These are phyloP conservation scores for Eurystomus gularis DNA, from an alignment of 2,113 vertebrate species.

Conservation along the genomic window DNA sequence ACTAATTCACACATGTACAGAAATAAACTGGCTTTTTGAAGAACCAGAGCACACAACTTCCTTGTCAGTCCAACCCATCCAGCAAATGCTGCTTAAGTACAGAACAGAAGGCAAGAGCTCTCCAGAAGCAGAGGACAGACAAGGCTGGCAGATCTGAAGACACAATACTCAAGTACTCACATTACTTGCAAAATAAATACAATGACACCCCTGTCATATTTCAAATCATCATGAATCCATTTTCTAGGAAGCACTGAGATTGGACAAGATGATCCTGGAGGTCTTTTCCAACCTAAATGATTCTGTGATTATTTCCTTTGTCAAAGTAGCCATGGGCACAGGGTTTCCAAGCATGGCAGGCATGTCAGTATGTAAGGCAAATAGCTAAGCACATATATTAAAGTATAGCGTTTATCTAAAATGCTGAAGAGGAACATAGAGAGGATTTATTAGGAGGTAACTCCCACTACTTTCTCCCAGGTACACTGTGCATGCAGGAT, in stretches of 20 bases:
- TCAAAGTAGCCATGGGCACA: not conserved
- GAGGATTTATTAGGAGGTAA: not conserved
- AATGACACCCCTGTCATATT: not conserved
- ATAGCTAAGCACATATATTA: not conserved
- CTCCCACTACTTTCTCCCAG: not conserved
- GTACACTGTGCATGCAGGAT: too few species aligned
- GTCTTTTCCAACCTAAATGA: too few species aligned
- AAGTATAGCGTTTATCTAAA: not conserved
- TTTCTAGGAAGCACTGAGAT: not conserved
- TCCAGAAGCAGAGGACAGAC: not conserved
- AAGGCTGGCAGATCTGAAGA: not conserved
- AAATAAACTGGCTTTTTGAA: not conserved
- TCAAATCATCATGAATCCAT: not conserved
- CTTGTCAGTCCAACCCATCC: not conserved
- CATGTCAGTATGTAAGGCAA: not conserved
- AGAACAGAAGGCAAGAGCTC: not conserved
- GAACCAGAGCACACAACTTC: not conserved
- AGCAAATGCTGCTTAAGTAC: not conserved
- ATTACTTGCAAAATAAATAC: not conserved
- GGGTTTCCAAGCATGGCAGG: not conserved
- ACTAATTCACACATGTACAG: fast-evolving
- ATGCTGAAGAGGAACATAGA: not conserved
- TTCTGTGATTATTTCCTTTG: not conserved
- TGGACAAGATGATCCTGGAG: too few species aligned
- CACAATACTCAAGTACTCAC: not conserved